Percentiles rank a stretch among this genome's conserved stretches.
Evolutionary conservation across 2,113 vertebrate genomes (phyloP).

Genomic region (Toxostoma redivivum): DNA sequence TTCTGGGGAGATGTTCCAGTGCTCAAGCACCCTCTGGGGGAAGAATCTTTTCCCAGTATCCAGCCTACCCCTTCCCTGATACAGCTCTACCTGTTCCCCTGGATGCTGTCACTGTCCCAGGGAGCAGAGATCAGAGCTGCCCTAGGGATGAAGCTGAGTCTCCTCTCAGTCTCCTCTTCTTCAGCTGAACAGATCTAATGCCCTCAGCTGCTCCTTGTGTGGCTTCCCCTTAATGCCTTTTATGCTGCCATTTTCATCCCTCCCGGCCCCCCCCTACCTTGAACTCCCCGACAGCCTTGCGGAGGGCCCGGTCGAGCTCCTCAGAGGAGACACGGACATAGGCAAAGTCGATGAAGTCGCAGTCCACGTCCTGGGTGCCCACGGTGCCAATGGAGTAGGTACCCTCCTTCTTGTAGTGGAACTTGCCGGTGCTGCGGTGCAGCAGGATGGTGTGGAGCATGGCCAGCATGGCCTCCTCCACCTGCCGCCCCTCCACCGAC

Average conservation of each 20-base stretch:
- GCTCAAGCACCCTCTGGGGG: background rate
- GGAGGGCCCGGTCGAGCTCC: conserved; percentile 91
- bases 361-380: conserved; percentile 92
- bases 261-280: conserved; percentile 72
- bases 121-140: background rate
- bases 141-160: background rate
- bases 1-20: background rate
- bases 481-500: conserved; percentile 92
- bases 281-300: conserved; percentile 90
- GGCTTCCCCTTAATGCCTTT: background rate
- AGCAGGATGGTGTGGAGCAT: conserved; percentile 91
- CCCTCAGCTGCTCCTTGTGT: background rate
- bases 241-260: rapidly evolving
- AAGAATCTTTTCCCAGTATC: background rate
- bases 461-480: conserved; percentile 92
- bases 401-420: conserved; percentile 98
- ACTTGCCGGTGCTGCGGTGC: conserved; percentile 97
- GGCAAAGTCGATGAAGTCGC: conserved; percentile 95
- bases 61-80: background rate
- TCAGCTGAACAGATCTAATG: background rate
- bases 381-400: conserved; percentile 98
- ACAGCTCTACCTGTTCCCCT: background rate
- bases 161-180: background rate
- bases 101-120: background rate
- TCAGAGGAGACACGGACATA: conserved; percentile 92